Percentiles rank a stretch among this genome's conserved stretches.
phyloP scores from a whole-genome alignment of 2,797 vertebrate species.

The Acrossocheilus wenchowensis region DNA sequence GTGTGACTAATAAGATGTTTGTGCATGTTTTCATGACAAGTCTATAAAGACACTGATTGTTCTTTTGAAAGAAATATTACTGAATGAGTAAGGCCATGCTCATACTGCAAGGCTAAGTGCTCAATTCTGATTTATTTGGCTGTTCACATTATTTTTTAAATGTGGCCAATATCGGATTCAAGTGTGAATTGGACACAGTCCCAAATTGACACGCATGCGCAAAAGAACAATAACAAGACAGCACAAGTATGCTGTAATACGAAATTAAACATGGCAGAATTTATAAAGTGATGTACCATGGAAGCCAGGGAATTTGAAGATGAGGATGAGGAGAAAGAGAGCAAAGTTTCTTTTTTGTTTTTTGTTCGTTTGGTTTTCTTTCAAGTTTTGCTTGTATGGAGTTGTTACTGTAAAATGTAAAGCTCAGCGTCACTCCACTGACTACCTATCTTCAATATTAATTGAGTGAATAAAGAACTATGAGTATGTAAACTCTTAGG shows the following conservation, averaged over 20 bases:
- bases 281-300: background rate
- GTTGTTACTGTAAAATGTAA: background rate
- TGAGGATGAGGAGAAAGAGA: background rate
- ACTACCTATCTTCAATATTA: background rate
- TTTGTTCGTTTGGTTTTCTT: background rate
- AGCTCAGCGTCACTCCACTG: no score
- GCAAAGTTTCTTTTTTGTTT: background rate
- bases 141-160: background rate
- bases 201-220: background rate
- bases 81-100: background rate
- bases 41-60: background rate
- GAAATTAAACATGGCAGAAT: background rate
- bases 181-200: background rate
- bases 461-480: background rate
- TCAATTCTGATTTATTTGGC: background rate
- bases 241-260: background rate
- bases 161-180: background rate
- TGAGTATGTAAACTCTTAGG: background rate
- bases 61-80: background rate
- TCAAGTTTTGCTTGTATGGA: background rate
- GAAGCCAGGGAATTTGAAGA: background rate
- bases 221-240: background rate
- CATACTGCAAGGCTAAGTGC: background rate
- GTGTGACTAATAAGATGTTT: background rate
- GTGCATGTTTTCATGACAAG: constrained; percentile 10